A percentile compares a stretch with the other conserved stretches of the same genome.
phyloP scores from a whole-genome alignment of 2,797 vertebrate species.

The Argyrosomus regius region DNA sequence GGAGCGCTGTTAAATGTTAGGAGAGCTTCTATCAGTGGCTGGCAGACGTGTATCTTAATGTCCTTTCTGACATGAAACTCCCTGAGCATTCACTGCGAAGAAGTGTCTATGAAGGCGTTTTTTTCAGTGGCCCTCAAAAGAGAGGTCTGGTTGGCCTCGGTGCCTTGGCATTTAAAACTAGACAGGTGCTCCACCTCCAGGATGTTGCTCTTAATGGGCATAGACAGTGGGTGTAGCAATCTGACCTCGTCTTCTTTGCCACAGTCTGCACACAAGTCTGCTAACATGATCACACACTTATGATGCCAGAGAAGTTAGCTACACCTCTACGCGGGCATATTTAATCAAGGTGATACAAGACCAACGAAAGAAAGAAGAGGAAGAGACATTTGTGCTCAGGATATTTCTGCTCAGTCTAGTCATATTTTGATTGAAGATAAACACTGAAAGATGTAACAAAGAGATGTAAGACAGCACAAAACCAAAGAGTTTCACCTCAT shows the following conservation, averaged over 20 bases:
- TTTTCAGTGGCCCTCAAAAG: conserved; percentile 33
- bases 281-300: conserved; percentile 47
- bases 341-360: conserved; percentile 35
- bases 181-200: conserved; percentile 67
- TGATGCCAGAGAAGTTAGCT: conserved; percentile 22
- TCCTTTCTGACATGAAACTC: conserved; percentile 67
- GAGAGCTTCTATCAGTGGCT: conserved; percentile 59
- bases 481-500: background rate
- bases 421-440: background rate
- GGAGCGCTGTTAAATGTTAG: conserved; percentile 53
- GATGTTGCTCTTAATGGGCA: conserved; percentile 61
- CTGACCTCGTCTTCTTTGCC: conserved; percentile 43
- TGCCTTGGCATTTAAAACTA: conserved; percentile 65
- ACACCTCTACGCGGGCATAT: background rate
- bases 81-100: conserved; percentile 40
- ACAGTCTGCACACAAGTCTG: conserved; percentile 31
- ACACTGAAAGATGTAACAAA: background rate
- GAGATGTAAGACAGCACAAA: background rate
- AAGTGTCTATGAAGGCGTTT: conserved; percentile 27
- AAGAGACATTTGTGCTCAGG: background rate
- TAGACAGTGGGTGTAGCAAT: conserved; percentile 49
- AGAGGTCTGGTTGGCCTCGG: conserved; percentile 39
- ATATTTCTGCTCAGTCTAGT: background rate
- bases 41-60: conserved; percentile 60
- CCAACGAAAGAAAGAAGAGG: conserved; percentile 14